A percentile compares a stretch with the other conserved stretches of the same genome.
phyloP scores from a whole-genome alignment of 2,797 vertebrate species.

The Galago senegalensis region DNA sequence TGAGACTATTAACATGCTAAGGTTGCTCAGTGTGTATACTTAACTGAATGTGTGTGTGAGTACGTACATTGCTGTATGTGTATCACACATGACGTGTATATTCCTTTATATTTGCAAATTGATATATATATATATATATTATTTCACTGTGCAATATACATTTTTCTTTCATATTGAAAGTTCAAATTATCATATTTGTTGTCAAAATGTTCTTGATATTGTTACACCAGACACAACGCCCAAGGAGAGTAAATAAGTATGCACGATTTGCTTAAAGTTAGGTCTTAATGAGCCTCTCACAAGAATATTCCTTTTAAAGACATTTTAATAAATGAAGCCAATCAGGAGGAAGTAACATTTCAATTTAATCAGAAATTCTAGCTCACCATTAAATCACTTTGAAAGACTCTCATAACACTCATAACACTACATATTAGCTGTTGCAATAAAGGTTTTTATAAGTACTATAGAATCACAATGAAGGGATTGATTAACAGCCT shows the following conservation, averaged over 20 bases:
- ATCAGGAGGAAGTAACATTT: slow-evolving; percentile 79
- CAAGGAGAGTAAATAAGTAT: slow-evolving; percentile 65
- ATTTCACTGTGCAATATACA: background rate
- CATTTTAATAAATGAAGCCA: slow-evolving; percentile 74
- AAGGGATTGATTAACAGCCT: background rate
- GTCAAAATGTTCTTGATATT: slow-evolving; percentile 68
- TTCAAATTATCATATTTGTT: slow-evolving; percentile 31
- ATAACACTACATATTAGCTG: slow-evolving; percentile 52
- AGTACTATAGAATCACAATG: background rate
- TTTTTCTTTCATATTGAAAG: slow-evolving; percentile 1
- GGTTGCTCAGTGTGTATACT: background rate
- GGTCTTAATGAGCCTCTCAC: slow-evolving; percentile 73
- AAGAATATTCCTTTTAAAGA: slow-evolving; percentile 75
- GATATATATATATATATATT: background rate
- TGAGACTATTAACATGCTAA: background rate
- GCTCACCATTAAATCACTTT: slow-evolving; percentile 78
- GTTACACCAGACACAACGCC: background rate
- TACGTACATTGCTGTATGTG: background rate
- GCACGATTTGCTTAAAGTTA: slow-evolving; percentile 75
- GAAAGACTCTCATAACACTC: slow-evolving; percentile 74
- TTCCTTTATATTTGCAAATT: background rate
- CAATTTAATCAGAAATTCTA: slow-evolving; percentile 72
- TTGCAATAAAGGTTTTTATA: slow-evolving; percentile 59
- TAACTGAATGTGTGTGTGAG: background rate
- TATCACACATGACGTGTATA: background rate